phyloP scores from a whole-genome alignment of 2,797 vertebrate genomes.

The Paedocypris micromegethes region DNA sequence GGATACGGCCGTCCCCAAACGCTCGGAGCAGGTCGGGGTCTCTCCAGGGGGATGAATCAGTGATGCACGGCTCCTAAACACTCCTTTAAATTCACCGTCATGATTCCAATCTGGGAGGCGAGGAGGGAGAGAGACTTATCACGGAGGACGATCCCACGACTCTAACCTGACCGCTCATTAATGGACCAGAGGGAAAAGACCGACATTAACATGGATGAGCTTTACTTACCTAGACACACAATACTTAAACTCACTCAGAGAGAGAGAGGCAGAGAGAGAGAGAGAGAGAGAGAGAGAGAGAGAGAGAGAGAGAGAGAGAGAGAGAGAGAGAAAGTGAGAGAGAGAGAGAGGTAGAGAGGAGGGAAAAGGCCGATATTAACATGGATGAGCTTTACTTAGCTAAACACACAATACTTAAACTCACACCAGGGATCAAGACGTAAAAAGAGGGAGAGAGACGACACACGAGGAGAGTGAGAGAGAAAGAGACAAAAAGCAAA shows the following conservation, averaged over 20 bases:
- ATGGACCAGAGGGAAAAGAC: conserved; percentile 42
- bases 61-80: conserved; percentile 64
- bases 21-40: conserved; percentile 6
- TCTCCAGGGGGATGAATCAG: conserved; percentile 56
- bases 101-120: conserved; percentile 56
- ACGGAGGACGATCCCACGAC: conserved; percentile 52
- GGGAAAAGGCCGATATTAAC: conserved; percentile 42
- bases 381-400: conserved; percentile 63
- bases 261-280: conserved; percentile 17
- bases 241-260: conserved; percentile 31
- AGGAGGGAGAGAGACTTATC: conserved; percentile 61
- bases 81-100: conserved; percentile 88
- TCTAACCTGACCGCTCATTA: conserved; percentile 62
- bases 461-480: too few relatives aligned
- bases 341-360: conserved; percentile 5
- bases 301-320: background rate
- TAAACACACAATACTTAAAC: conserved; percentile 5
- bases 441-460: too few relatives aligned
- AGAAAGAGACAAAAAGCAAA: too few relatives aligned
- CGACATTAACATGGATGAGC: conserved; percentile 75
- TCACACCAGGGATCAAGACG: too few relatives aligned
- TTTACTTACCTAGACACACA: conserved; percentile 37
- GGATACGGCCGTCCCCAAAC: conserved; percentile 25
- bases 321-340: conserved; percentile 6
- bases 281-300: conserved; percentile 4